Evolutionary conservation across 30 jellyfish, hydroid and myxozoan species (phyloP).

Genomic region (Turritopsis dohrnii): DNA sequence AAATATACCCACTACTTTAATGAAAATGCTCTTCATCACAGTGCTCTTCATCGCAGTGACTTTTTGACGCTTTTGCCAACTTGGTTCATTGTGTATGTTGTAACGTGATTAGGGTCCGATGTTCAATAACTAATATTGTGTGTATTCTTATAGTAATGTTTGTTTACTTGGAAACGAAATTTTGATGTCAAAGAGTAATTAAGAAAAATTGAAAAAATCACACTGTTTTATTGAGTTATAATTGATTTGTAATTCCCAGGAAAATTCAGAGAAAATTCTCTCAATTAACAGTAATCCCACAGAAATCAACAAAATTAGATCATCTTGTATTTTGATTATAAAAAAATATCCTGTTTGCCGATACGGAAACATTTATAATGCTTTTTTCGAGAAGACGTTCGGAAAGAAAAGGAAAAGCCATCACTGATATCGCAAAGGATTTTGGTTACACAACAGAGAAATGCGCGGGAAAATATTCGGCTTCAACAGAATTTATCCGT

Average conservation of each 20-base stretch:
- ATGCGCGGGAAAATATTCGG: not conserved
- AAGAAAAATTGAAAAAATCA: not conserved
- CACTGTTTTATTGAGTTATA: not conserved
- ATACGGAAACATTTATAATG: not conserved
- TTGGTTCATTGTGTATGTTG: too few species aligned
- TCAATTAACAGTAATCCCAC: not conserved
- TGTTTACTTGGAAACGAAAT: not conserved
- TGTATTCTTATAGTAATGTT: too few species aligned
- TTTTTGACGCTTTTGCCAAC: too few species aligned
- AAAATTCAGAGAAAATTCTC: not conserved
- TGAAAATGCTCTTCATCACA: too few species aligned
- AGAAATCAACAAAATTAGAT: not conserved
- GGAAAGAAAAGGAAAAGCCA: not conserved
- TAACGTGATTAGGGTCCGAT: too few species aligned
- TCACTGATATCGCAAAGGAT: not conserved
- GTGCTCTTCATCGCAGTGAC: too few species aligned
- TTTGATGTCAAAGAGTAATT: not conserved
- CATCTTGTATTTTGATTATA: too few species aligned
- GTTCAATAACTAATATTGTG: too few species aligned
- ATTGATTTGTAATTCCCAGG: not conserved
- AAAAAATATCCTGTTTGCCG: not conserved
- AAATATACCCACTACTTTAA: too few species aligned
- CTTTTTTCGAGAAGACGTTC: not conserved
- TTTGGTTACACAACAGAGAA: not conserved
- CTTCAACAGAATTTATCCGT: not conserved